A percentile compares a stretch with the other conserved stretches of the same genome.
Conservation (phyloP, 2,888 invertebrate genomes). For the Hermodice carunculata region DNA sequence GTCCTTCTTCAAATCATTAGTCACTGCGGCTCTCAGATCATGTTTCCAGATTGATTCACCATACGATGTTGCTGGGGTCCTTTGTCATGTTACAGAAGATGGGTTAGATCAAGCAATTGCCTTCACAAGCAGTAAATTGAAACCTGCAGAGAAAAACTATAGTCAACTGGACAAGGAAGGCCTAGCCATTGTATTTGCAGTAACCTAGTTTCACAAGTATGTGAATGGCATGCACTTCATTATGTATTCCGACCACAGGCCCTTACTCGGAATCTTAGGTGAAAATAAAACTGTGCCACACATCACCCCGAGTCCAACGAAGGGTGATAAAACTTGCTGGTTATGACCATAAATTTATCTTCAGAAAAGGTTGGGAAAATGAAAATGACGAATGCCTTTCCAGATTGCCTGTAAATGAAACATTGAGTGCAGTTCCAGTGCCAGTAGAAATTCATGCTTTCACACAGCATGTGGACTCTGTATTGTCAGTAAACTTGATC, state of each 20-base stretch:
- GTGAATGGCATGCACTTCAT: constrained; percentile 67
- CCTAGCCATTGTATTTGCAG: constrained; percentile 63
- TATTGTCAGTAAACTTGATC: too few relatives aligned
- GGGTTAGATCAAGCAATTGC: constrained; percentile 68
- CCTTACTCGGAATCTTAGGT: constrained; percentile 62
- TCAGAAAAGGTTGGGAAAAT: constrained; percentile 43
- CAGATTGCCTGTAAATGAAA: constrained; percentile 17
- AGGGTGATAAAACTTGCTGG: constrained; percentile 49
- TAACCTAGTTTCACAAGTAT: constrained; percentile 66
- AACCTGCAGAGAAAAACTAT: constrained; percentile 62
- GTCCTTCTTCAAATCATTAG: too few relatives aligned
- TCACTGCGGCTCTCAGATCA: too few relatives aligned
- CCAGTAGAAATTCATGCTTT: too few relatives aligned
- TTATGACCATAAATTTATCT: constrained; percentile 58
- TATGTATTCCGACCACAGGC: constrained; percentile 66
- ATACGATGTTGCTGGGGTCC: constrained; percentile 59
- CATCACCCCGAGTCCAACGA: constrained; percentile 47
- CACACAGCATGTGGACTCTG: too few relatives aligned
- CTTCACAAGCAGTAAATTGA: constrained; percentile 67
- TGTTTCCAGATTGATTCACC: too few relatives aligned
- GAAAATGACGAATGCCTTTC: constrained; percentile 56
- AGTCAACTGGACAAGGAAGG: constrained; percentile 66
- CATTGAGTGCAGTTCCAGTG: too few relatives aligned
- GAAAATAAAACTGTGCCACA: constrained; percentile 44
- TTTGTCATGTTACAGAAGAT: constrained; percentile 45